Base-by-base conservation (phyloP, 2,888 invertebrate species). In the Phasia obesa region DNA sequence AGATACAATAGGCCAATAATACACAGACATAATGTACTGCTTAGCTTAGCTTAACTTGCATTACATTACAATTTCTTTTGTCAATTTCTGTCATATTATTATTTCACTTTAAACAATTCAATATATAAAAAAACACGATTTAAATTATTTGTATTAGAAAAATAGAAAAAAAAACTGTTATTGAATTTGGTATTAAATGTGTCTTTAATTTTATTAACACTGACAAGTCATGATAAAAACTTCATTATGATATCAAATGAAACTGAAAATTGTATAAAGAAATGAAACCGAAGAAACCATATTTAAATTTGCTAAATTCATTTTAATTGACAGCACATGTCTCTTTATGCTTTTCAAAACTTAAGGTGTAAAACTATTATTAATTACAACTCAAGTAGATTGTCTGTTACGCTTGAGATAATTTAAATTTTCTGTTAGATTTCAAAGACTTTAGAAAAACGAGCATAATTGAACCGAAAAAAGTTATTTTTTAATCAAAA, bases 31-130 rank as follows among this genome's bases (percentile, higher is more conserved):
- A 49, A 49, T n/a, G n/a, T 31, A 19, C 9, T 31, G 47, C n/a
- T 51, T 42, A n/a, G 42, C 21, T 71, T 64, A n/a, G n/a, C n/a
- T n/a, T n/a, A n/a, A n/a, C n/a, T n/a, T n/a, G n/a, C n/a, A n/a
- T n/a, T n/a, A 60, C 53, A 19, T 35, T 53, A 23, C 7, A 38
- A 74, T 82, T 82, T 82, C 82, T 82, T 82, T 78, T 82, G 59
- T 74, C 35, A 64, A 64, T 64, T 81, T 57, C 42, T 65, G 59
- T 51, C 13, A 23, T 57, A 55, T 51, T 19, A 49, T 38, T 71
- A 25, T 49, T 59, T 49, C 44, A n/a, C 27, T 47, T 4, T 17
- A 31, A 74, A 74, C 15, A 49, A 60, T 59, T 21, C 4, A 27
- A 11, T 15, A 13, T 2, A n/a, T 55, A 27, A 21, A 25, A 38